Evolutionary conservation across 2,888 invertebrate genomes (phyloP).

Genomic region (Archips xylosteana): DNA sequence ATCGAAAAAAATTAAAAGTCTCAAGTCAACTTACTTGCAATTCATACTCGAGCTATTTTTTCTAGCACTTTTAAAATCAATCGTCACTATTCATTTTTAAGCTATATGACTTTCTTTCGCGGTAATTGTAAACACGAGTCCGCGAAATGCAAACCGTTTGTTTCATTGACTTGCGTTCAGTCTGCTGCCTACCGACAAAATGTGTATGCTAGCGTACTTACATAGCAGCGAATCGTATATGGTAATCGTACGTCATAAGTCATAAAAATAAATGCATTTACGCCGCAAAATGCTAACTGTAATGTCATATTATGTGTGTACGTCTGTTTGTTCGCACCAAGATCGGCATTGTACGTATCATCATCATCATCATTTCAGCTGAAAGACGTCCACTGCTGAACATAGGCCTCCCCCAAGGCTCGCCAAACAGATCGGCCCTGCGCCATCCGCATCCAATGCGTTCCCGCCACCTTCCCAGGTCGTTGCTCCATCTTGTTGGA

Average conservation of each 20-base stretch:
- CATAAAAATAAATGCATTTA: conserved; percentile 2
- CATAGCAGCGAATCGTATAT: not conserved
- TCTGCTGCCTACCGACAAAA: not conserved
- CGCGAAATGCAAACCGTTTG: no score
- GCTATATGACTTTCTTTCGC: not conserved
- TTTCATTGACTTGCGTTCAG: not conserved
- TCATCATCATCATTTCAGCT: no score
- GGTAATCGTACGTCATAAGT: not conserved
- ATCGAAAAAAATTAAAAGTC: not conserved
- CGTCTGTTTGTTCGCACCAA: no score
- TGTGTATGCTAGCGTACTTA: not conserved
- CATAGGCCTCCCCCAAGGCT: no score
- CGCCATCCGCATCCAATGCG: no score
- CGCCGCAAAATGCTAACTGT: not conserved
- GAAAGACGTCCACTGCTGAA: no score
- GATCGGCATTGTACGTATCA: no score
- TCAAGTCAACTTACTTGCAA: not conserved
- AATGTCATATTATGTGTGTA: no score
- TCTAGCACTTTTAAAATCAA: not conserved
- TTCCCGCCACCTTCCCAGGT: no score
- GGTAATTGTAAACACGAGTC: no score
- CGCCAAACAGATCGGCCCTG: no score
- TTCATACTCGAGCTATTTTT: not conserved
- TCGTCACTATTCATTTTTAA: not conserved
- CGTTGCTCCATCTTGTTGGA: no score